Evolutionary conservation across 2,888 invertebrate species (phyloP), one percentile per base, ranked within the genome.

Genomic region (Lycia hirtaria): DNA sequence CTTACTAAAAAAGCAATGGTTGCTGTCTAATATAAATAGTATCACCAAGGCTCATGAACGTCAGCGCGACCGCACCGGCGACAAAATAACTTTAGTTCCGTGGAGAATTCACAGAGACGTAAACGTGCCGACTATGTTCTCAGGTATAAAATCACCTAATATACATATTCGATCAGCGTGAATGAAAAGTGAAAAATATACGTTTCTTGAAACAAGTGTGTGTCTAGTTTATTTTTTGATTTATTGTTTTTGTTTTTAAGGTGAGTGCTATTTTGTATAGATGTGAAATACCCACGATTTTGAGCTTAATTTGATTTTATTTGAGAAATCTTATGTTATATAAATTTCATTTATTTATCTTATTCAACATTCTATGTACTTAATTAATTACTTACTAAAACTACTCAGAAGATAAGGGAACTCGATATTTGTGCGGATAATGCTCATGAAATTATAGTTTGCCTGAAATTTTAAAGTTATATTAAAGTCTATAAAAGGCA

Each of bases 41-140:
- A 65, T 71, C 76, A 63, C 52, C 56, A 63, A 65, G 64, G 57
- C 66, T 59, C 48, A 65, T 58, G 62, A 58, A 60, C 66, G 62
- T 63, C 62, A 58, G 51, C 50, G 60, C 58, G 72, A 72, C 69
- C 72, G 73, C 76, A 70, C 68, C 68, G 82, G 73, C 83, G 78
- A 78, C 80, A 69, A 82, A 86, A 83, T 84, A 83, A 82, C 82
- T 85, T 87, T 81, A 87, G 88, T 89, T 82, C 80, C 80, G 79
- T 73, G 74, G 77, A 71, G 84, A 75, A 76, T 80, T 80, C 76
- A 73, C 73, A 70, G 68, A 68, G 78, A 72, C 73, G 78, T 73
- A 81, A 82, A 87, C 88, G 89, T 75, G 60, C 61, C 64, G 53
- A 38, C 48, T 22, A 32, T 51, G 50, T 14, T 37, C 40, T 35